A percentile compares a stretch with the other conserved stretches of the same genome.
Evolutionary conservation across 2,113 vertebrate species (phyloP).

Genomic region (Brienomyrus longianalis): DNA sequence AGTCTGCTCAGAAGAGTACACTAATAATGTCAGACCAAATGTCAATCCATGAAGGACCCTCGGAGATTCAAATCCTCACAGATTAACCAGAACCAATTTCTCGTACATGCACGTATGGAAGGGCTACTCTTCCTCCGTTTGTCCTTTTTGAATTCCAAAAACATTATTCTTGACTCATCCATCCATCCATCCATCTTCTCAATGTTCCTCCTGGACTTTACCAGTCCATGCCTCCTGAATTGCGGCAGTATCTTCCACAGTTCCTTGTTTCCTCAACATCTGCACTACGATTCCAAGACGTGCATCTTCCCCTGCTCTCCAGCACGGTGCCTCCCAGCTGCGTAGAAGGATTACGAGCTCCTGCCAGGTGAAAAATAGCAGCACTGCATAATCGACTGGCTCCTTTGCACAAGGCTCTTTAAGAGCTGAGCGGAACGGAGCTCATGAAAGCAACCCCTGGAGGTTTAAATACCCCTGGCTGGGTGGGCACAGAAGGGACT

Average conservation of each 20-base stretch:
- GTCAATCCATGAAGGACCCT: background rate
- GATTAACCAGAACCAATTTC: background rate
- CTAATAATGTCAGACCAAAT: background rate
- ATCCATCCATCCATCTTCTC: background rate
- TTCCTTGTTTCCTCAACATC: background rate
- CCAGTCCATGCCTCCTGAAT: background rate
- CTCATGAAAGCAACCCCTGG: background rate
- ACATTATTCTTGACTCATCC: background rate
- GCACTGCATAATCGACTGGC: background rate
- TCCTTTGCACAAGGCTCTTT: conserved; percentile 2
- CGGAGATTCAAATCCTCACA: background rate
- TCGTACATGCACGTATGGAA: background rate
- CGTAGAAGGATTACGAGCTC: conserved; percentile 3
- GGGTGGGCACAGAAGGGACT: background rate
- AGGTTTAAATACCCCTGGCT: background rate
- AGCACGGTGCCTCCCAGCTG: background rate
- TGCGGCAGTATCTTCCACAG: background rate
- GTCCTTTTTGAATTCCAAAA: background rate
- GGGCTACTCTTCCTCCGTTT: background rate
- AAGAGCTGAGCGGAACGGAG: conserved; percentile 8
- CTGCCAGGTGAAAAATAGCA: background rate
- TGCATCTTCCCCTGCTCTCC: background rate
- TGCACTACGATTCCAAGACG: background rate
- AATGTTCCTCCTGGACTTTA: background rate
- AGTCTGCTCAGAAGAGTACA: background rate